phyloP scores from a whole-genome alignment of 2,797 vertebrate species.

The Syngnathus acus region DNA sequence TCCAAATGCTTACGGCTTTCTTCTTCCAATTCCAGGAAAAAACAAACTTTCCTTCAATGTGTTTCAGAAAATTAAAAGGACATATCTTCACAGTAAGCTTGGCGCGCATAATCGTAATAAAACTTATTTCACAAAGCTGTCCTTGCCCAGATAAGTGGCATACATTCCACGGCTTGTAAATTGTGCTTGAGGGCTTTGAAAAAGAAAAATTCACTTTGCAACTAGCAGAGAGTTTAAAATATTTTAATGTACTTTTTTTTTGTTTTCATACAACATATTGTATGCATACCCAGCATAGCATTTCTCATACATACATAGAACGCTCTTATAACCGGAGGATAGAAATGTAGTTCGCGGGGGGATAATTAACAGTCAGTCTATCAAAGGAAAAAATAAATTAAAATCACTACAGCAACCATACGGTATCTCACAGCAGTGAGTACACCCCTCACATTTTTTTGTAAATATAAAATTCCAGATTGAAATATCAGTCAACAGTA shows the following conservation, averaged over 20 bases:
- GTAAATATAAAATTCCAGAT: neutral
- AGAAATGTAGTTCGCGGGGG: conserved; percentile 58
- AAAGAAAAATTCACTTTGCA: conserved; percentile 38
- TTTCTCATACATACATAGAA: conserved; percentile 73
- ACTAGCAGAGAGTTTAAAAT: conserved; percentile 63
- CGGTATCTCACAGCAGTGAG: conserved; percentile 1
- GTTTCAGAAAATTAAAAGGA: conserved; percentile 50
- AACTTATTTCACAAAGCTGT: conserved; percentile 41
- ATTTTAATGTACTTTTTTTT: conserved; percentile 71
- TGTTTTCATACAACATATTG: conserved; percentile 68
- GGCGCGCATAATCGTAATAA: conserved; percentile 38
- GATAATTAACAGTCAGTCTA: conserved; percentile 68
- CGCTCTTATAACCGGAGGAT: conserved; percentile 58
- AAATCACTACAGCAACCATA: conserved; percentile 49
- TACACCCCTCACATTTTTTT: neutral
- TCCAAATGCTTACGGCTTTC: conserved; percentile 36
- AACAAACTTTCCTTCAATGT: conserved; percentile 30
- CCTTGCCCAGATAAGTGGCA: conserved; percentile 36
- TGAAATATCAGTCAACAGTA: neutral
- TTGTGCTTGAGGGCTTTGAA: conserved; percentile 25
- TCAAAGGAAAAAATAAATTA: conserved; percentile 16
- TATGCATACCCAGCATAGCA: conserved; percentile 71
- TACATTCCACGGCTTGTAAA: conserved; percentile 19
- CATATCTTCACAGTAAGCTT: conserved; percentile 47
- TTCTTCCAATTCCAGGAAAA: conserved; percentile 36